Percentiles rank a stretch among this genome's conserved stretches.
Evolutionary conservation across 2,797 vertebrate species (phyloP).

Genomic region (Enteromius unitaeniatus): DNA sequence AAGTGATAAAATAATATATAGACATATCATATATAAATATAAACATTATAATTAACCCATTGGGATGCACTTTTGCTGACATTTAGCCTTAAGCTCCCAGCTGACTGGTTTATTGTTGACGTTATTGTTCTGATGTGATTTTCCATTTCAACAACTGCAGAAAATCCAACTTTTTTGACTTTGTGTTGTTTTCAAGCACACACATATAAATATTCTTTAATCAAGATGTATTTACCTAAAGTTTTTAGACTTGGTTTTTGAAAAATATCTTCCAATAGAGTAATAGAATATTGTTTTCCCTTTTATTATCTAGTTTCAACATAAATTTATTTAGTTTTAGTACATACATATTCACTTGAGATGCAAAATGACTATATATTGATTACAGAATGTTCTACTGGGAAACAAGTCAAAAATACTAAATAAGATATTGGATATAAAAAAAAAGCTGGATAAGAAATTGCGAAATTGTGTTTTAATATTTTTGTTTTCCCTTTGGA

Average conservation of each 20-base stretch:
- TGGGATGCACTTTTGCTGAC: not conserved
- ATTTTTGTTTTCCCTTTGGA: not conserved
- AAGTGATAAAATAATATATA: not conserved
- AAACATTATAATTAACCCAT: not conserved
- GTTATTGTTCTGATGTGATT: not conserved
- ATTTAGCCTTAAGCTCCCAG: not conserved
- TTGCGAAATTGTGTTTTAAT: too few species aligned
- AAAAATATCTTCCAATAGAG: too few species aligned
- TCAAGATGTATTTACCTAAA: not conserved
- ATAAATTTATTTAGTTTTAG: too few species aligned
- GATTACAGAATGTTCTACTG: not conserved
- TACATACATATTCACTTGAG: too few species aligned
- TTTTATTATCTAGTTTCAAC: too few species aligned
- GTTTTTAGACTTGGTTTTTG: not conserved
- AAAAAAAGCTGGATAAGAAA: not conserved
- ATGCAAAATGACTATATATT: too few species aligned
- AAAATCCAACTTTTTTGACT: not conserved
- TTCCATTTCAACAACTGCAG: not conserved
- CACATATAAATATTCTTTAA: not conserved
- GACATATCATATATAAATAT: not conserved
- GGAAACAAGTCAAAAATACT: not conserved
- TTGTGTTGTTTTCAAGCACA: not conserved
- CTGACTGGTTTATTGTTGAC: not conserved
- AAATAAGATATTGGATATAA: not conserved
- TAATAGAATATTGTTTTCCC: too few species aligned